These are phyloP conservation scores for Enteromius unitaeniatus DNA, from an alignment of 2,797 vertebrate species.

Conservation along the genomic window DNA sequence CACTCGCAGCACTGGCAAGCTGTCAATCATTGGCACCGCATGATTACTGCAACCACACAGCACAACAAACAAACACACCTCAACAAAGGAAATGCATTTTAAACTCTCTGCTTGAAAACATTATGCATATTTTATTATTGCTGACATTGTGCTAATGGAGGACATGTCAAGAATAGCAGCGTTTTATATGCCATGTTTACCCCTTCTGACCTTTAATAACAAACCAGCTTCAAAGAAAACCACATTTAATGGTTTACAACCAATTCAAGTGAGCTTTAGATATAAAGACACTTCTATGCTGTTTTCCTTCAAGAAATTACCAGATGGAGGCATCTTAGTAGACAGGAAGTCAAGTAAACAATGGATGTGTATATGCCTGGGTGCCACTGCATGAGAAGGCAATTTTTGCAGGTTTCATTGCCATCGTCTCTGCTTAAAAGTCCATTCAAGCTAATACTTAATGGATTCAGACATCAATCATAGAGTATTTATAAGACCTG, in stretches of 20 bases:
- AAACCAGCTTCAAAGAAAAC: not conserved
- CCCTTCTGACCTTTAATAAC: conserved; percentile 7
- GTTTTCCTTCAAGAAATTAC: not conserved
- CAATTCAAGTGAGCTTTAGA: not conserved
- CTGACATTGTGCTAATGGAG: no score
- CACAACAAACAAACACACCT: conserved; percentile 47
- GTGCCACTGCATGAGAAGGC: not conserved
- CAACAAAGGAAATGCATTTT: conserved; percentile 18
- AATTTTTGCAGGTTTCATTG: not conserved
- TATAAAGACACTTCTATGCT: not conserved
- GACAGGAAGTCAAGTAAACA: conserved; percentile 20
- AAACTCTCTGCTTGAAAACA: conserved; percentile 8
- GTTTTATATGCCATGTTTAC: no score
- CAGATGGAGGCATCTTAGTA: not conserved
- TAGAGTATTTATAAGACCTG: conserved; percentile 60
- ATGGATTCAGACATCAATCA: conserved; percentile 57
- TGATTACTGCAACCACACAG: conserved; percentile 77
- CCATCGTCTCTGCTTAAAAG: conserved; percentile 5
- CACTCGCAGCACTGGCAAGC: conserved; percentile 85
- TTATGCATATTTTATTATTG: conserved; percentile 18
- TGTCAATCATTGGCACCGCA: conserved; percentile 80
- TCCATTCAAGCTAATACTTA: conserved; percentile 53
- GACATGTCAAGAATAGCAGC: no score
- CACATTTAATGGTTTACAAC: not conserved
- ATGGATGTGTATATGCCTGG: not conserved